These are phyloP conservation scores for Zonitis immaculata DNA, from an alignment of 2,888 invertebrate genomes.

Conservation along the genomic window DNA sequence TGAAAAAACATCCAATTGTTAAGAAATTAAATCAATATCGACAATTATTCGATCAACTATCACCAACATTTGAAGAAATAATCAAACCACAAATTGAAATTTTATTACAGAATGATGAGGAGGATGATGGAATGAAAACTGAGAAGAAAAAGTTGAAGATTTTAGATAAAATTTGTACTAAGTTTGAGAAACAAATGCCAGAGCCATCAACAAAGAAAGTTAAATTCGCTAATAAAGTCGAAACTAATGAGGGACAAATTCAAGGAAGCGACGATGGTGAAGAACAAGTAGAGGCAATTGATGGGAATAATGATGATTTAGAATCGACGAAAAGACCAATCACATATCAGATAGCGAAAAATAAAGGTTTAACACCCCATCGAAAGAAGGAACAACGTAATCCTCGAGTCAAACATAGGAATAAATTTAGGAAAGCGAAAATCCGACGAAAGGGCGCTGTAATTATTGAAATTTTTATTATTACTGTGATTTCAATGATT, in stretches of 20 bases:
- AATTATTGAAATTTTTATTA: conserved; percentile 28
- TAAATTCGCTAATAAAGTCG: conserved; percentile 24
- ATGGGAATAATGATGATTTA: conserved; percentile 43
- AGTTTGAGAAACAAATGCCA: conserved; percentile 8
- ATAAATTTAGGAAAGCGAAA: conserved; percentile 87
- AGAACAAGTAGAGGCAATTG: conserved; percentile 35
- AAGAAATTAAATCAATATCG: conserved; percentile 78
- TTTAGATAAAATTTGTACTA: conserved; percentile 11
- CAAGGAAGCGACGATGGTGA: conserved; percentile 17
- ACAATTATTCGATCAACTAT: conserved; percentile 69
- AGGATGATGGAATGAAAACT: conserved; percentile 41
- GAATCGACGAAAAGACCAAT: conserved; percentile 69
- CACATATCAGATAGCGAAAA: conserved; percentile 92
- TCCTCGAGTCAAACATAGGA: conserved; percentile 91
- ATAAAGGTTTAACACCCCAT: conserved; percentile 87
- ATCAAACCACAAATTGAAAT: conserved; percentile 64
- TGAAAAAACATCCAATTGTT: conserved; percentile 85
- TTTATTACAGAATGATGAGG: conserved; percentile 47
- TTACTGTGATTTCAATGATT: background rate
- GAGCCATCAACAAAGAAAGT: conserved; percentile 24
- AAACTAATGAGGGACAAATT: conserved; percentile 8
- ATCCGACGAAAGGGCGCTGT: conserved; percentile 92
- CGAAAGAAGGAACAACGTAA: conserved; percentile 90
- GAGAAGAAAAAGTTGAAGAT: conserved; percentile 47
- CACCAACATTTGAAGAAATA: conserved; percentile 63